Evolutionary conservation across 1,140 invertebrate genomes (phyloP), one percentile per base, ranked within the genome.

Genomic region (Dinothrombium tinctorium): DNA sequence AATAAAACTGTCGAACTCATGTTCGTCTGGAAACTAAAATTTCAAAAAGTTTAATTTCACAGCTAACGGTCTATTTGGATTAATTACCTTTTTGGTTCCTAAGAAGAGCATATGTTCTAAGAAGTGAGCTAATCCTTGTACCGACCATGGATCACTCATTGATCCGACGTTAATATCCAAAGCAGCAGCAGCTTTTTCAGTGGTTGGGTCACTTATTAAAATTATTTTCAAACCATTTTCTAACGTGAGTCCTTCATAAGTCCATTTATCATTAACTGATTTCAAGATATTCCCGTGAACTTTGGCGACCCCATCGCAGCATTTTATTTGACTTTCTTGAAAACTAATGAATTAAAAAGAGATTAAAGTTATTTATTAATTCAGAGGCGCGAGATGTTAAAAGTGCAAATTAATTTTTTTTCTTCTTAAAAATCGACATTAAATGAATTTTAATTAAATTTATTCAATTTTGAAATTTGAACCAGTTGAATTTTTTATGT

Each of bases 141-240:
- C 42, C 17, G 66, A 56, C 36, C 44, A 42, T 5, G 66, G 65
- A 62, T 98, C 89, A 50, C 69, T 76, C 63, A 95, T 69, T 49
- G 68, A 73, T 12, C 67, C 68, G 44, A 67, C 55, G 44, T 61
- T 49, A 23, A 69, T 65, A 56, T 66, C 58, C 26, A 69, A 49
- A 4, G 84, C 73, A 25, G 82, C 86, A 3, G 87, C 82, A 33
- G 83, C 81, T 55, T 90, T 92, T 54, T 95, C 87, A 0, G 87
- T 92, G 2, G 63, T 68, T 6, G 74, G 67, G 65, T 96, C 87
- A 57, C 81, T 89, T 41, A 92, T 74, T 0, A 95, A 59, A 15
- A 95, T 53, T 4, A 90, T 74, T 61, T 83, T 87, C 54, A 96
- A 63, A 26, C 74, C 68, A 66, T 96, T 95, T 2, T 63, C 60